A percentile compares a stretch with the other conserved stretches of the same genome.
Evolutionary conservation across 2,113 vertebrate genomes (phyloP).

Genomic region (Campylomormyrus numenius): DNA sequence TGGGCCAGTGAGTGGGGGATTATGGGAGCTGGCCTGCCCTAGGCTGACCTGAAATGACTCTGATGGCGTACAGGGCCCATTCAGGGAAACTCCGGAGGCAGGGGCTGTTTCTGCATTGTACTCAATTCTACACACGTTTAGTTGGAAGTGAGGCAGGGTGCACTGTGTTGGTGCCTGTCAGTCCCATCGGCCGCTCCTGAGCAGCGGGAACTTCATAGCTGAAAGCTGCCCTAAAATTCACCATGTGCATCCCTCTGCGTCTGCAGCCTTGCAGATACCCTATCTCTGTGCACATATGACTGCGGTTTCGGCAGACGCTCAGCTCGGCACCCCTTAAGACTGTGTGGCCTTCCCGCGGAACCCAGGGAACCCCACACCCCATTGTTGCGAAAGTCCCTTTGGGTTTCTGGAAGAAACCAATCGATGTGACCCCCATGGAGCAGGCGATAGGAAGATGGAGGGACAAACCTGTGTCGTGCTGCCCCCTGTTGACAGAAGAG

Average conservation of each 20-base stretch:
- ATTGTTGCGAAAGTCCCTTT: neutral
- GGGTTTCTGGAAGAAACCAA: neutral
- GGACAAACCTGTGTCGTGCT: neutral
- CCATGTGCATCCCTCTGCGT: neutral
- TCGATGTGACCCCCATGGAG: neutral
- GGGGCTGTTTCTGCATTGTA: neutral
- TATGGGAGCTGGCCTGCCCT: neutral
- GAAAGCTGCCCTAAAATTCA: neutral
- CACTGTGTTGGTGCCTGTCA: neutral
- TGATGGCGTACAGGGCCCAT: neutral
- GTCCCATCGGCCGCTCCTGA: neutral
- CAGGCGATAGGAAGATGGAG: neutral
- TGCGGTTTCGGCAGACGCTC: neutral
- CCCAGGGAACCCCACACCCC: neutral
- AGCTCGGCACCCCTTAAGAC: neutral
- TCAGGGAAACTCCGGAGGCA: neutral
- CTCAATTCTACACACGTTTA: neutral
- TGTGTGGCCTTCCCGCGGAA: neutral
- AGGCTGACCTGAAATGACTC: neutral
- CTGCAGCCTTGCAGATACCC: neutral
- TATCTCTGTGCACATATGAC: neutral
- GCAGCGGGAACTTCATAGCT: neutral
- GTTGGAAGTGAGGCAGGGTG: neutral
- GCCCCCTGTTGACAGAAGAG: neutral
- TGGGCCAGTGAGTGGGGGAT: neutral